Base-by-base conservation (phyloP, 2,797 vertebrate genomes). In the Threskiornis aethiopicus region DNA sequence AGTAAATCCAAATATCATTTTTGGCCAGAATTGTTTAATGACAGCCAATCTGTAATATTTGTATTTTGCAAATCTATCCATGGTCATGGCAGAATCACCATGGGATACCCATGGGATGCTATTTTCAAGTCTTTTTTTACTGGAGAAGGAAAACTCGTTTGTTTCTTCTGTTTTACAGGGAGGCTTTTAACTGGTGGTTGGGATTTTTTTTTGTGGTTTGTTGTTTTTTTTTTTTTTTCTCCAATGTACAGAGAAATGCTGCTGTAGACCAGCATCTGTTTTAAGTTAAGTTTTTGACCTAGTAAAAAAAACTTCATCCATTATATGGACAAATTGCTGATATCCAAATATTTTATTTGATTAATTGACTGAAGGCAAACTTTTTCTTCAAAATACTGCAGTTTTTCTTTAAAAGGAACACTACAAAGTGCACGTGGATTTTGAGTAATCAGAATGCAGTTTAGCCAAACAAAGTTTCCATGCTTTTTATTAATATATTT, bases 271-370 rank as follows among this genome's bases (percentile, higher is more conserved):
- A 57, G 69, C 95, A 94, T 97, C 89, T 97, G 92, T 31, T 97
- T 96, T 81, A 81, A 91, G 61, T 97, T 97, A 95, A 95, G 47
- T 52, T 90, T 84, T 94, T 89, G 55, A 93, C 75, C 73, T 67
- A 57, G 71, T 87, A n/a, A 80, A 93, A 92, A 89, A 88, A 94
- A 11, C 41, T 70, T 89, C 28, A 72, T 92, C 87, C 69, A 72
- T 94, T 97, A 92, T 65, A 31, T 46, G n/a, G 92, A 90, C 89
- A 96, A 96, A 96, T 96, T 95, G 90, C 72, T 94, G 84, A 81
- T 95, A 95, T 46, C 51, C 69, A 96, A 93, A 95, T 96, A 91
- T 93, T 94, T 97, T 83, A 81, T 84, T 92, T 96, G 87, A 95
- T 96, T 95, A 92, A 95, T 93, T 92, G 92, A 75, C 90, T 86